Conservation (phyloP, 2,113 vertebrate species). For the Andinoacara biseriatus region DNA sequence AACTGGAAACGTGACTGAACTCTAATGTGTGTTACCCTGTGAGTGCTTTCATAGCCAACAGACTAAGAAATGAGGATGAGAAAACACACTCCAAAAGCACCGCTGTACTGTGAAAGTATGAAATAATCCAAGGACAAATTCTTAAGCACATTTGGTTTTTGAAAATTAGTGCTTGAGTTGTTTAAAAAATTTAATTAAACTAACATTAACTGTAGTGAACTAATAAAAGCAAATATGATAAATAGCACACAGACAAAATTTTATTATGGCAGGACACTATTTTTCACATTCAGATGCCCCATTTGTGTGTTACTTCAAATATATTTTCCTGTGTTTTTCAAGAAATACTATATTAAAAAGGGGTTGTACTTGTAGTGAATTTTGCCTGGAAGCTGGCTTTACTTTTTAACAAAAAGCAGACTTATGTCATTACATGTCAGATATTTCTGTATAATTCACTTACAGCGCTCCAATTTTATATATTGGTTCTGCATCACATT, state of each 20-base stretch:
- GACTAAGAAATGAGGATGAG: neutral
- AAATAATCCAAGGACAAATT: neutral
- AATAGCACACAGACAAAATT: neutral
- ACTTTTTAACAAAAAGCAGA: neutral
- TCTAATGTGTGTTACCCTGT: neutral
- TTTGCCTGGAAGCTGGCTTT: no score
- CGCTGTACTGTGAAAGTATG: neutral
- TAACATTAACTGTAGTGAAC: neutral
- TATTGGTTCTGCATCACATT: neutral
- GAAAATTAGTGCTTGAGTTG: neutral
- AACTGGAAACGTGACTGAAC: neutral
- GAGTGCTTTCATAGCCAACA: neutral
- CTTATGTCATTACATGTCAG: neutral
- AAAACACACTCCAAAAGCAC: neutral
- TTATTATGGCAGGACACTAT: neutral
- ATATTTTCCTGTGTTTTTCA: neutral
- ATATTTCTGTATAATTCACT: neutral
- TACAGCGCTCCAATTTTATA: neutral
- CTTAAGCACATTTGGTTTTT: no score
- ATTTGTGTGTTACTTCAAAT: neutral
- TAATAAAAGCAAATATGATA: neutral
- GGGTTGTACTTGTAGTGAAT: no score
- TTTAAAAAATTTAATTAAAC: neutral
- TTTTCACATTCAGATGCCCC: neutral
- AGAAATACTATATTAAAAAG: no score